Evolutionary conservation across 2,797 vertebrate species (phyloP).

Genomic region (Vireo griseus): DNA sequence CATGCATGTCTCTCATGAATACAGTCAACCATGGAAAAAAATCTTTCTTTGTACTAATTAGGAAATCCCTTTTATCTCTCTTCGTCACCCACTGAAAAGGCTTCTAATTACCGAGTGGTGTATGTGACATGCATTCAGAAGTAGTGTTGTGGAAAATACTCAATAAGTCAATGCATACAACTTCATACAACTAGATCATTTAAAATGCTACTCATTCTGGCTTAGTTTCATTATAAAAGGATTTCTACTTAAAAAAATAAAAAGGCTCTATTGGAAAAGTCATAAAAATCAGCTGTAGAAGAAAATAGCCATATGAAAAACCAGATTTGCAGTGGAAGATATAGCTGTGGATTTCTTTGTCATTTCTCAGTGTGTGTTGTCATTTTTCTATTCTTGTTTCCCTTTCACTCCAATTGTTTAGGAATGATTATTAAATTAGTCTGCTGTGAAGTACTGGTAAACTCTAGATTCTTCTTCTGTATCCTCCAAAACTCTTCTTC

Average conservation of each 20-base stretch:
- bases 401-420: not conserved
- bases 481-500: not conserved
- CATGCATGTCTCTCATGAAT: not conserved
- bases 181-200: not conserved
- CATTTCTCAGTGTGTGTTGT: not conserved
- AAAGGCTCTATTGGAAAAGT: not conserved
- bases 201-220: not conserved
- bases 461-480: not conserved
- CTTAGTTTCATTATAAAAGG: not conserved
- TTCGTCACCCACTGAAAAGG: accelerated
- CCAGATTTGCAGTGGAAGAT: not conserved
- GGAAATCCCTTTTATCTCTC: not conserved
- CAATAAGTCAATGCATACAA: not conserved
- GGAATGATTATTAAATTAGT: not conserved
- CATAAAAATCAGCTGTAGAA: not conserved
- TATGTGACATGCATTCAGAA: not conserved
- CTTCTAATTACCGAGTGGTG: not conserved
- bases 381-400: not conserved
- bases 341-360: not conserved
- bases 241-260: not conserved
- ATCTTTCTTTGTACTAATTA: not conserved
- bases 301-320: not conserved
- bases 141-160: not conserved
- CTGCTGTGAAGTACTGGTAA: not conserved
- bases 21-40: not conserved